Percentiles rank a stretch among this genome's conserved stretches.
These are phyloP conservation scores for Pseudocheirus occidentalis DNA, from an alignment of 2,797 vertebrate genomes.

Conservation along the genomic window DNA sequence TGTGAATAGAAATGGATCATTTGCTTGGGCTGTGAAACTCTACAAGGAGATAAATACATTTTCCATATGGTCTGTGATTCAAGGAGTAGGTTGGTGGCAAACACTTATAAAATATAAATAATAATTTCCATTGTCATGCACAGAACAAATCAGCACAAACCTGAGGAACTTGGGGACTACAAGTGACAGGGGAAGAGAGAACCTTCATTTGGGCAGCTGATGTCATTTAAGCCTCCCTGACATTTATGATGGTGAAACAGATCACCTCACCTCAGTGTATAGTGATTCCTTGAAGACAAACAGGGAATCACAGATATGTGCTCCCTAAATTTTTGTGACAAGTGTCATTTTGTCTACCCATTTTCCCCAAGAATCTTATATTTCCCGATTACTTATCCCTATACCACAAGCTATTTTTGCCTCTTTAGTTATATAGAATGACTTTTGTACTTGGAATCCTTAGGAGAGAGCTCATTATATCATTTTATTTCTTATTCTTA, in stretches of 20 bases:
- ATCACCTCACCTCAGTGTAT: constrained; percentile 50
- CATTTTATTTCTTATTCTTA: constrained; percentile 70
- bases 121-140: constrained; percentile 34
- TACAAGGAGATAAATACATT: constrained; percentile 47
- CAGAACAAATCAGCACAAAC: constrained; percentile 45
- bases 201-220: constrained; percentile 32
- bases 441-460: constrained; percentile 65
- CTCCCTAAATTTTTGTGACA: constrained; percentile 58
- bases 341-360: constrained; percentile 62
- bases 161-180: constrained; percentile 23
- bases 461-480: constrained; percentile 46
- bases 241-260: constrained; percentile 12
- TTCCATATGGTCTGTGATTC: constrained; percentile 62
- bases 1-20: constrained; percentile 30
- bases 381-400: constrained; percentile 72
- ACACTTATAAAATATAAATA: constrained; percentile 60
- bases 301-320: constrained; percentile 21
- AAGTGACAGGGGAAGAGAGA: constrained; percentile 44
- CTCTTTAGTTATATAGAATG: constrained; percentile 58
- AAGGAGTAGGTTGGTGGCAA: constrained; percentile 25
- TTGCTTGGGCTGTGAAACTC: constrained; percentile 50
- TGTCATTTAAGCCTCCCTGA: constrained; percentile 20
- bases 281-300: constrained; percentile 48
- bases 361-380: constrained; percentile 54
- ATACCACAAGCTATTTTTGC: constrained; percentile 53